These are phyloP conservation scores for Rhabditoides inermis DNA, from an alignment of 2,888 invertebrate genomes.

Conservation along the genomic window DNA sequence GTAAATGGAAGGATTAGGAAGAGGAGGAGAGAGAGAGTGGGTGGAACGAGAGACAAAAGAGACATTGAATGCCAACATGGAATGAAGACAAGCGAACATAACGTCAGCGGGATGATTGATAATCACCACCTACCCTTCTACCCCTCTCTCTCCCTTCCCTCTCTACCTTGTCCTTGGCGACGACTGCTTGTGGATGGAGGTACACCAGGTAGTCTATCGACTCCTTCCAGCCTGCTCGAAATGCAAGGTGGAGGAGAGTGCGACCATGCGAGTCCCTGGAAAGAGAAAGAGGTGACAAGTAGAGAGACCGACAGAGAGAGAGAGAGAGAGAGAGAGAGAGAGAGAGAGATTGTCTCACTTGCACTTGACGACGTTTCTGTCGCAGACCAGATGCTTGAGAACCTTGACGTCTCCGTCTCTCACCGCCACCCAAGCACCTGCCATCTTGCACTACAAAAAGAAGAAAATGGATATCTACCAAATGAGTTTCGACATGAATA, in stretches of 20 bases:
- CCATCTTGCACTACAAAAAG: slow-evolving; percentile 27
- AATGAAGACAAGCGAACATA: no score
- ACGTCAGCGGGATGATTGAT: no score
- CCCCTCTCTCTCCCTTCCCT: no score
- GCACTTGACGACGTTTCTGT: slow-evolving; percentile 15
- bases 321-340: slow-evolving; percentile 2
- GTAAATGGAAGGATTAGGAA: background rate
- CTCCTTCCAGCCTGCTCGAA: no score
- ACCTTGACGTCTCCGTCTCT: slow-evolving; percentile 38
- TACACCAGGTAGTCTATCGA: no score
- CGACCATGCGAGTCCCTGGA: no score
- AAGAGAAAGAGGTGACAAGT: slow-evolving; percentile 7
- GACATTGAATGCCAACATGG: background rate
- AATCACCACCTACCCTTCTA: no score
- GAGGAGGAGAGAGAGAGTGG: background rate
- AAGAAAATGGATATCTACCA: background rate
- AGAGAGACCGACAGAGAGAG: background rate
- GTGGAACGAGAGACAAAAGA: slow-evolving; percentile 1
- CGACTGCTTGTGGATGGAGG: no score
- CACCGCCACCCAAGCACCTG: slow-evolving; percentile 47
- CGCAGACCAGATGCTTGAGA: slow-evolving; percentile 44
- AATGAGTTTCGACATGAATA: background rate
- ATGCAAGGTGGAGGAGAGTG: no score
- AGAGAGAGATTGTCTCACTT: background rate
- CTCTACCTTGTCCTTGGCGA: no score